Conservation (phyloP, 1,140 invertebrate species). For the Drosophila ambigua region DNA sequence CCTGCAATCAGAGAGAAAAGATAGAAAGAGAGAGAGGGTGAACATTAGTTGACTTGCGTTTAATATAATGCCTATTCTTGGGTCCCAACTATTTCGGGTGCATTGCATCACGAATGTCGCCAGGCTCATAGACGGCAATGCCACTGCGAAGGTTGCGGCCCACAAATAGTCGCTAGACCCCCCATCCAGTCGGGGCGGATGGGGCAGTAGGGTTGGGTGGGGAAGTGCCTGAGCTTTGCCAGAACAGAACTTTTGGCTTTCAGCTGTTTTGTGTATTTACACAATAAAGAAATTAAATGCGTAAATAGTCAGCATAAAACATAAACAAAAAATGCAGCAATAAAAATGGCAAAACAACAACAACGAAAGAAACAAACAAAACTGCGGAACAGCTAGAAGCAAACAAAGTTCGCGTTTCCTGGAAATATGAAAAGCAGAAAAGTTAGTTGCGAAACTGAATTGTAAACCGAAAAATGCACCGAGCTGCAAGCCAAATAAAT, state of each 20-base stretch:
- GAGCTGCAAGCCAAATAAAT: not conserved
- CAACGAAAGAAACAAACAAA: not conserved
- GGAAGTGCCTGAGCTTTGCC: slow-evolving; percentile 25
- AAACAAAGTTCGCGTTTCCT: slow-evolving; percentile 33
- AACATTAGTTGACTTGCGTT: slow-evolving; percentile 34
- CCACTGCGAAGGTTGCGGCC: slow-evolving; percentile 53
- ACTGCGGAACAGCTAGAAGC: slow-evolving; percentile 19
- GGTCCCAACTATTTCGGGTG: slow-evolving; percentile 39
- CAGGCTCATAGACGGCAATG: slow-evolving; percentile 31
- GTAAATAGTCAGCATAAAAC: slow-evolving; percentile 66
- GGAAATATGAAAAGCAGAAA: slow-evolving; percentile 24
- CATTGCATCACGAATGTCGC: slow-evolving; percentile 59
- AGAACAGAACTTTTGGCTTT: slow-evolving; percentile 13
- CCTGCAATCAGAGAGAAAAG: slow-evolving; percentile 15
- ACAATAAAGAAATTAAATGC: slow-evolving; percentile 67
- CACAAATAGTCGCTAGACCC: slow-evolving; percentile 47
- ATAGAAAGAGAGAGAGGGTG: not conserved
- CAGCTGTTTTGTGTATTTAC: slow-evolving; percentile 69
- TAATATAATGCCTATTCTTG: slow-evolving; percentile 30
- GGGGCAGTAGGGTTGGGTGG: not conserved
- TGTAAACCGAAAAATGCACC: slow-evolving; percentile 2
- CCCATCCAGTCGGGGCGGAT: slow-evolving; percentile 13
- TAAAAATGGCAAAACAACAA: slow-evolving; percentile 28
- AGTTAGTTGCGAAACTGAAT: slow-evolving; percentile 42
- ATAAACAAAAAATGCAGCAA: slow-evolving; percentile 68